Evolutionary conservation across 2,113 vertebrate species (phyloP), one percentile per base, ranked within the genome.

Genomic region (Pachypanchax playfairii): DNA sequence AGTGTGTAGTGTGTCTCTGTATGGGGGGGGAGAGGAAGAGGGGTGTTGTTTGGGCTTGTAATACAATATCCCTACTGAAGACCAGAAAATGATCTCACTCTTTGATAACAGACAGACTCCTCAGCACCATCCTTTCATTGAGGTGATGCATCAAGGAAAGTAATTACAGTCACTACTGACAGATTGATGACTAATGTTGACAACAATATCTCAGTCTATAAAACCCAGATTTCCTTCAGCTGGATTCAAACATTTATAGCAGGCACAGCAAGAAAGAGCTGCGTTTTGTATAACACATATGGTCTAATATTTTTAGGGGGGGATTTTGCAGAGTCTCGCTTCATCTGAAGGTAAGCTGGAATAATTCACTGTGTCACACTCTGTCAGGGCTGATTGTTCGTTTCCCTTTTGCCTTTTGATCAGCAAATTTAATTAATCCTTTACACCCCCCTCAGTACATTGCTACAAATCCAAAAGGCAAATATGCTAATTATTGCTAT

Each of bases 111-210:
- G 81, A 84, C 79, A 72, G 73, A 53, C 69, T 60, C 72, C 59
- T 80, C 70, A 63, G 59, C 49, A 12, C 46, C 50, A 39, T 74
- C 73, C 66, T 76, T 85, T 86, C 65, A 79, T 82, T 74, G 65
- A 65, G 68, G 63, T 86, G 86, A 89, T 85, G 76, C 83, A 79
- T 74, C 81, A 66, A 60, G 65, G 80, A 66, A 64, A 63, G 70
- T 77, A 71, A 88, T 85, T 84, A 82, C 62, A 82, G 79, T 79
- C 82, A 72, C 70, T 49, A 66, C 71, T 84, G 89, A 88, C 82
- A 80, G 84, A 84, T 77, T 31, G 69, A 85, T 89, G 89, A 89
- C 25, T 84, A 79, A 88, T 29, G 72, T 70, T 76, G 75, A 78
- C 85, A 80, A 75, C 70, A 69, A 58, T 61, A 70, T 73, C 64